These are phyloP conservation scores for Chaitophorus viminalis DNA, from an alignment of 2,888 invertebrate species.

Conservation along the genomic window DNA sequence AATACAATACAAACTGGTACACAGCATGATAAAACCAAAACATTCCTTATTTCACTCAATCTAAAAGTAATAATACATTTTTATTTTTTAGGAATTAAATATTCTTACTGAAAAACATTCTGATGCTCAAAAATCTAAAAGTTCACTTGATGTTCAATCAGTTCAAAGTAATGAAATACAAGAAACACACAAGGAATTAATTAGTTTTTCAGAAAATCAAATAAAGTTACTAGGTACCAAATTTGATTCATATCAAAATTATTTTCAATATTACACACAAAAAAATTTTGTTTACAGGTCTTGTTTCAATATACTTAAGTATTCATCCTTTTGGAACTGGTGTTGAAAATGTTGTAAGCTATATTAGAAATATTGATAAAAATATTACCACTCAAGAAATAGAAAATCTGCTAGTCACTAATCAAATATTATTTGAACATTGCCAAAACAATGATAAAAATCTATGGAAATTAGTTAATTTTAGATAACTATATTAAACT, in stretches of 20 bases:
- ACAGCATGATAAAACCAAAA: no score
- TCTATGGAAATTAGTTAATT: constrained; percentile 87
- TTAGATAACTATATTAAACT: constrained; percentile 66
- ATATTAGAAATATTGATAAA: constrained; percentile 83
- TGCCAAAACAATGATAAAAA: constrained; percentile 85
- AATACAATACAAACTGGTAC: no score
- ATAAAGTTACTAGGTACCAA: constrained; percentile 79
- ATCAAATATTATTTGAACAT: constrained; percentile 53
- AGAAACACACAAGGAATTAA: constrained; percentile 65
- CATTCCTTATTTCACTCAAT: no score
- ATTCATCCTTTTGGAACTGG: constrained; percentile 94
- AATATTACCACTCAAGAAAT: constrained; percentile 79
- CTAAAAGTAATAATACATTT: background rate
- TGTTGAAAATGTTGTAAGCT: constrained; percentile 89
- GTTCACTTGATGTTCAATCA: constrained; percentile 66
- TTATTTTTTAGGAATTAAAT: constrained; percentile 41
- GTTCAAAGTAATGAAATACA: constrained; percentile 67
- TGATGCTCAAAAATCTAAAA: constrained; percentile 32
- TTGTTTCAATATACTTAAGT: constrained; percentile 89
- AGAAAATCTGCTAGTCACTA: constrained; percentile 77
- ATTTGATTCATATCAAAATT: background rate
- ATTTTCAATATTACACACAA: background rate
- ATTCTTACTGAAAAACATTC: constrained; percentile 47
- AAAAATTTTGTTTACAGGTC: constrained; percentile 68
- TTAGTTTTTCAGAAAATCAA: constrained; percentile 64